phyloP scores from a whole-genome alignment of 2,888 invertebrate species.

The Rhogogaster chlorosoma region DNA sequence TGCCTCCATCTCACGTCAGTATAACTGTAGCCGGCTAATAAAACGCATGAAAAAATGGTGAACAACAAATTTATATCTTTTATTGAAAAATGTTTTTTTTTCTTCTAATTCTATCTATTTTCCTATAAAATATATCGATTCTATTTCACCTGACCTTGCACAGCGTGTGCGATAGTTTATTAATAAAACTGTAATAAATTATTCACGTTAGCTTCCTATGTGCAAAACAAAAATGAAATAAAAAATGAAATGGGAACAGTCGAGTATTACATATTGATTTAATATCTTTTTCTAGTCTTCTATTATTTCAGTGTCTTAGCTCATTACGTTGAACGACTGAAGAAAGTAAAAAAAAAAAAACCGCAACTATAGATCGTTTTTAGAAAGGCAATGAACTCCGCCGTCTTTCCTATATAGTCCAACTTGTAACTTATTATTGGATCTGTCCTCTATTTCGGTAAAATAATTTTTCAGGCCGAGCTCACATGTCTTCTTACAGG shows the following conservation, averaged over 20 bases:
- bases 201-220: neutral
- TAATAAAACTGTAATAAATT: neutral
- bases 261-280: neutral
- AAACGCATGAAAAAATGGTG: neutral
- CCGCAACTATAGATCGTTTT: neutral
- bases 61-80: neutral
- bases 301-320: neutral
- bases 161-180: neutral
- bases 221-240: neutral
- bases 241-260: neutral
- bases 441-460: conserved; percentile 29
- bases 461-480: conserved; percentile 35
- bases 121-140: neutral
- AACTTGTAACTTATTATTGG: conserved; percentile 46
- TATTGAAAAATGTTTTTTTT: neutral
- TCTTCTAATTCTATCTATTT: neutral
- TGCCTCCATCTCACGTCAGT: neutral
- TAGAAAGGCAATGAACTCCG: conserved; percentile 35
- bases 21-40: neutral
- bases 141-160: neutral
- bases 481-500: conserved; percentile 8
- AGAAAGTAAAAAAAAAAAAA: neutral
- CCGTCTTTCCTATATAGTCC: conserved; percentile 2
- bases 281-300: neutral
- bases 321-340: neutral